These are phyloP conservation scores for Scaptomyza polygonia DNA, from an alignment of 2,888 invertebrate species.

Conservation along the genomic window DNA sequence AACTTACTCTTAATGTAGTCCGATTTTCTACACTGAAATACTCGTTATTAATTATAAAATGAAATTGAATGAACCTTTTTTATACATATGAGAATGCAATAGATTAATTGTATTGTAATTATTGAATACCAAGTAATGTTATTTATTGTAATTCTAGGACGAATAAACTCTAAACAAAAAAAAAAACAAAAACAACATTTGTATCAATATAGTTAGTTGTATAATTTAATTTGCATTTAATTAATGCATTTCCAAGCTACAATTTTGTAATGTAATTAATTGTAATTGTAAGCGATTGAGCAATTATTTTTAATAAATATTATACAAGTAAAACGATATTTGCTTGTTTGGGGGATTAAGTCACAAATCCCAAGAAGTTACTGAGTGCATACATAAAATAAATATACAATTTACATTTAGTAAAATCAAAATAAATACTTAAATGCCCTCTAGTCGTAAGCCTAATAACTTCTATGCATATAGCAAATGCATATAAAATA, in stretches of 20 bases:
- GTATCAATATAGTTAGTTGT: constrained; percentile 60
- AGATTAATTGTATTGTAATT: constrained; percentile 35
- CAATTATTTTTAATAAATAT: constrained; percentile 37
- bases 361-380: constrained; percentile 25
- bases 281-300: constrained; percentile 65
- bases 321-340: no score
- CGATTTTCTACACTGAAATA: constrained; percentile 57
- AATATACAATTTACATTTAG: constrained; percentile 49
- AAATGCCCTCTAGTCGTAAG: constrained; percentile 73
- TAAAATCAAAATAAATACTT: constrained; percentile 69
- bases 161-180: constrained; percentile 39
- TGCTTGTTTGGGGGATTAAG: constrained; percentile 15
- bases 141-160: constrained; percentile 68
- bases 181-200: no score
- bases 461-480: constrained; percentile 39
- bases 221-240: constrained; percentile 72
- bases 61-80: constrained; percentile 24
- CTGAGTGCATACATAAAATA: constrained; percentile 17
- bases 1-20: constrained; percentile 43
- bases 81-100: constrained; percentile 31
- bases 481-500: constrained; percentile 43
- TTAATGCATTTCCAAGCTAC: constrained; percentile 70
- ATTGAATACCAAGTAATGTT: constrained; percentile 47
- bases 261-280: constrained; percentile 72
- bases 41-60: constrained; percentile 31